Evolutionary conservation across 2,113 vertebrate species (phyloP).

Genomic region (Amphiprion percula): DNA sequence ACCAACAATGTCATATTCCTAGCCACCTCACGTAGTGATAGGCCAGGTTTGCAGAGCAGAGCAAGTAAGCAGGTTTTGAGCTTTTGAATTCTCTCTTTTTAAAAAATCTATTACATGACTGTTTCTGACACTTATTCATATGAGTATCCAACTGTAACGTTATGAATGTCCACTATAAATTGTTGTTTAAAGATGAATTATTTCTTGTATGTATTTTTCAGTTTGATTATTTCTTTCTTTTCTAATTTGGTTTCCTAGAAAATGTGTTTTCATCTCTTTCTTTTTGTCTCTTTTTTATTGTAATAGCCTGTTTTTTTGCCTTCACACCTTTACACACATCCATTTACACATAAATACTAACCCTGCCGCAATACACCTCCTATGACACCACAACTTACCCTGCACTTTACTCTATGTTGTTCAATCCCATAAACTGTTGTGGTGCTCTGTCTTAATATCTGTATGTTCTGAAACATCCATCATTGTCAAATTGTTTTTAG

Average conservation of each 20-base stretch:
- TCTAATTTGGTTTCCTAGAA: too few species aligned
- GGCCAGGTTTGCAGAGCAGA: background rate
- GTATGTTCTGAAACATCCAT: background rate
- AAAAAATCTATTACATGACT: background rate
- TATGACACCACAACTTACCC: too few species aligned
- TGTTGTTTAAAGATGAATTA: slow-evolving; percentile 6
- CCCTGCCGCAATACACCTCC: too few species aligned
- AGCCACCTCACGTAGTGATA: background rate
- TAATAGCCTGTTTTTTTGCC: background rate
- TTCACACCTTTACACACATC: too few species aligned
- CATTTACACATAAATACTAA: too few species aligned
- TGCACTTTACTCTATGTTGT: too few species aligned
- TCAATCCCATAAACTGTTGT: too few species aligned
- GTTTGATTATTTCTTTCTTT: background rate
- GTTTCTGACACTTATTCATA: background rate
- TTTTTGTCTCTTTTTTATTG: background rate
- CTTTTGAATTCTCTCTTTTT: background rate
- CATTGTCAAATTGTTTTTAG: too few species aligned
- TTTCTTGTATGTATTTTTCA: background rate
- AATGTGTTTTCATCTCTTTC: background rate
- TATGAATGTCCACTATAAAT: background rate
- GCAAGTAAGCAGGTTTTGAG: background rate
- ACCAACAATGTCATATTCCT: background rate
- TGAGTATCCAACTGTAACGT: background rate
- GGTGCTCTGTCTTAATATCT: background rate